Evolutionary conservation across 2,888 invertebrate species (phyloP).

Genomic region (Andrena trimmerana): DNA sequence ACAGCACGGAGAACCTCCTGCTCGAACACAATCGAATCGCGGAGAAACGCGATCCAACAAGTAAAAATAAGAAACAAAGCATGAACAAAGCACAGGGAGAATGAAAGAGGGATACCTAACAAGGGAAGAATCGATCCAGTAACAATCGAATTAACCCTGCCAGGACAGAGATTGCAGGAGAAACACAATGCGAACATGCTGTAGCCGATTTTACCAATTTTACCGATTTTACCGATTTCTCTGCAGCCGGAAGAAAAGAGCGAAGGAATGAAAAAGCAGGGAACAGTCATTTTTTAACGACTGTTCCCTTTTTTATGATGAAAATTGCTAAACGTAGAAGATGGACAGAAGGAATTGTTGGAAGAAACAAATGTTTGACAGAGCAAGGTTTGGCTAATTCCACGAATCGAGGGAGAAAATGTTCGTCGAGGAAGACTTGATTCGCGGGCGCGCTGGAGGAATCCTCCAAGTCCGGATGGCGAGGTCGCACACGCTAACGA

Average conservation of each 20-base stretch:
- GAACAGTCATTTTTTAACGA: not conserved
- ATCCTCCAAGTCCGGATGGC: conserved; percentile 3
- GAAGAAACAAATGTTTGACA: not conserved
- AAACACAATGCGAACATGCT: conserved; percentile 49
- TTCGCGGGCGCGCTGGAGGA: conserved; percentile 2
- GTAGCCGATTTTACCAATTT: conserved; percentile 62
- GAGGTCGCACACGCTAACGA: conserved; percentile 32
- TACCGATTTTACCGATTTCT: conserved; percentile 65
- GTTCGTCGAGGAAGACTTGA: not conserved
- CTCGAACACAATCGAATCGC: not conserved
- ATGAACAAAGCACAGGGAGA: not conserved
- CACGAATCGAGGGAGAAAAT: not conserved
- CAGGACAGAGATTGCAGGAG: conserved; percentile 31
- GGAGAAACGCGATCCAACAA: not conserved
- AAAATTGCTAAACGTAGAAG: not conserved
- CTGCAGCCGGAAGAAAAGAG: not conserved
- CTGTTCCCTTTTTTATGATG: not conserved
- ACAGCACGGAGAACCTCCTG: not conserved
- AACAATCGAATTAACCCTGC: conserved; percentile 66
- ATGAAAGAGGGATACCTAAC: not conserved
- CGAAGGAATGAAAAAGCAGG: not conserved
- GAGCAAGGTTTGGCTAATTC: not conserved
- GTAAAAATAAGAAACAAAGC: conserved; percentile 19
- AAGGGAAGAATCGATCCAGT: conserved; percentile 2
- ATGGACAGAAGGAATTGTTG: not conserved